Evolutionary conservation across 92 coral and sea anemone species (phyloP).

Genomic region (Phenganax marumi): DNA sequence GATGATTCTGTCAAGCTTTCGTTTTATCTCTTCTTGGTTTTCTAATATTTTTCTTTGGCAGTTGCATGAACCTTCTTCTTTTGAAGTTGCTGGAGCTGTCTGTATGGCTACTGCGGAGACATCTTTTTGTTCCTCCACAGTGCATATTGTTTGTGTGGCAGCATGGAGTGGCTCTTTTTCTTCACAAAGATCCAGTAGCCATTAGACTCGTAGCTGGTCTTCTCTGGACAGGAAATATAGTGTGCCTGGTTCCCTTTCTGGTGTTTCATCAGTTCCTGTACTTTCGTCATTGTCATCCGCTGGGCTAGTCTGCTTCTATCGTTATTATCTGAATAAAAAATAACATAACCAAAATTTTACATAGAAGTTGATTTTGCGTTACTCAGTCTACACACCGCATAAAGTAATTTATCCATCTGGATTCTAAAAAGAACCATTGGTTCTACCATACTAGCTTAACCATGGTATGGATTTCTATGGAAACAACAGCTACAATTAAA

Average conservation of each 20-base stretch:
- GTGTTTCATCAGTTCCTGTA: neutral
- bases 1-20: too few species aligned
- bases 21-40: too few species aligned
- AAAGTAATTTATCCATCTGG: too few species aligned
- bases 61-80: too few species aligned
- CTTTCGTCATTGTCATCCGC: neutral
- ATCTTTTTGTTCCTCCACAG: neutral
- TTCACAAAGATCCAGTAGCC: neutral
- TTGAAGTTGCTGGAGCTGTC: neutral
- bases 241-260: neutral
- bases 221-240: neutral
- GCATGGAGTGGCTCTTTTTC: neutral
- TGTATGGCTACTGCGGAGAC: neutral
- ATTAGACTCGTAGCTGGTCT: neutral
- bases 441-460: too few species aligned
- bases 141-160: neutral
- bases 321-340: conserved; percentile 10
- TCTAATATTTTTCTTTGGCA: too few species aligned
- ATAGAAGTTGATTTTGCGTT: too few species aligned
- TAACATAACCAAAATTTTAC: neutral
- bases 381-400: too few species aligned
- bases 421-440: too few species aligned
- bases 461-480: too few species aligned
- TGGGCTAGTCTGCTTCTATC: neutral
- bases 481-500: too few species aligned